Evolutionary conservation across 2,888 invertebrate species (phyloP).

Genomic region (Acleris literana): DNA sequence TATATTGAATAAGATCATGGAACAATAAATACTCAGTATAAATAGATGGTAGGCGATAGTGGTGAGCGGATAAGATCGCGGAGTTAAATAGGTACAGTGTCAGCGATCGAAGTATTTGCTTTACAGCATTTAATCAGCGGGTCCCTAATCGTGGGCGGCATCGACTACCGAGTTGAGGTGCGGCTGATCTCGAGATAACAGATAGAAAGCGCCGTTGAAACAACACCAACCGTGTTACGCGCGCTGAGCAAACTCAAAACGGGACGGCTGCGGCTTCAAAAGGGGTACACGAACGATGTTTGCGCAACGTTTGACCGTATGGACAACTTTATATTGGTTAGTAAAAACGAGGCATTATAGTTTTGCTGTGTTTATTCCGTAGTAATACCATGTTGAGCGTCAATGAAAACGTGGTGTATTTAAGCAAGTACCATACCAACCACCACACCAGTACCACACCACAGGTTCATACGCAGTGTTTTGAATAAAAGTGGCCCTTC

Average conservation of each 20-base stretch:
- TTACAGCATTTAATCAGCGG: conserved; percentile 63
- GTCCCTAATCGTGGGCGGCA: conserved; percentile 59
- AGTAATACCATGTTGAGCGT: no score
- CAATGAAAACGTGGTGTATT: no score
- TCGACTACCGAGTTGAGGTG: conserved; percentile 65
- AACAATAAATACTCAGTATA: conserved; percentile 24
- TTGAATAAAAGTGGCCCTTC: no score
- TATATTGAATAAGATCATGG: conserved; percentile 10
- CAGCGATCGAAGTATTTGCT: conserved; percentile 63
- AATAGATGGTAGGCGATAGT: conserved; percentile 21
- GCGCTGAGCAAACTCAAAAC: conserved; percentile 63
- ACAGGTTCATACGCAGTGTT: no score
- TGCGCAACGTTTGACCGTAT: conserved; percentile 43
- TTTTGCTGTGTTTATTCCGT: no score
- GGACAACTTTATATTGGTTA: conserved; percentile 17
- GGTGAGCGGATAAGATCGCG: conserved; percentile 22
- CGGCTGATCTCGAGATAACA: conserved; percentile 70
- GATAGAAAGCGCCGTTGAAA: conserved; percentile 74
- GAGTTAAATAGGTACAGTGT: conserved; percentile 5
- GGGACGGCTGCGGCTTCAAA: conserved; percentile 50
- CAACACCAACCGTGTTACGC: conserved; percentile 77
- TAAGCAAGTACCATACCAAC: no score
- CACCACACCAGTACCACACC: no score
- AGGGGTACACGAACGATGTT: conserved; percentile 47
- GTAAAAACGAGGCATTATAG: not conserved